Evolutionary conservation across 2,797 vertebrate species (phyloP), one percentile per base, ranked within the genome.

Genomic region (Podarcis siculus): DNA sequence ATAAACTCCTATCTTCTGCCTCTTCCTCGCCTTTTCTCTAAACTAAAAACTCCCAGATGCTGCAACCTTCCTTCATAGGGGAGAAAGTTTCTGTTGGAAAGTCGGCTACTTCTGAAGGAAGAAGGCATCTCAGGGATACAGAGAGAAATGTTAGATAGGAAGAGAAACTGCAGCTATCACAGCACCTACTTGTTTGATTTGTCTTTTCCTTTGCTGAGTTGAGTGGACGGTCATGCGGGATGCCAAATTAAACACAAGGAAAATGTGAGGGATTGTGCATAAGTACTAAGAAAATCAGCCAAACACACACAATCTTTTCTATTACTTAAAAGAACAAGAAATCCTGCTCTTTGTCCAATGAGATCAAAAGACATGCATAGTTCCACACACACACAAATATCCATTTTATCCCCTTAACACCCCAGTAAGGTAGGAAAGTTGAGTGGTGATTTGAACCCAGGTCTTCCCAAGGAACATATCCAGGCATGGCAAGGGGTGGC

Each of bases 181-280:
- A 5, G 0, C 93, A 97, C 96, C 95, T 97, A 97, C 97, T 97
- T 97, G 90, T 96, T 92, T 90, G 81, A 85, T 94, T 97, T 97
- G 93, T 96, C 95, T 92, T 95, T 97, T 91, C 93, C 95, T 96
- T 96, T 97, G 94, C 97, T 97, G 95, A 92, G 93, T 83, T 35
- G 32, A 0, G 83, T 1, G 78, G 49, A 13, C 35, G 0, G 37
- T 17, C 0, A 49, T 0, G 0, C 58, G 85, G 90, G 89, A 66
- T 67, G 37, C 3, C 78, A 67, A 39, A 67, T 49, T 25, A 90
- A 92, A 88, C 93, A 30, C 71, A 92, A 78, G 3, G 55, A 7
- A 61, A 55, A 8, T 7, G 9, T 21, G 37, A 39, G 39, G 10
- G 27, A 6, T 55, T 21, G 13, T 45, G 37, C 10, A 32, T 21